Evolutionary conservation across 2,888 invertebrate genomes (phyloP), one percentile per base, ranked within the genome.

Genomic region (Danaus chrysippus): DNA sequence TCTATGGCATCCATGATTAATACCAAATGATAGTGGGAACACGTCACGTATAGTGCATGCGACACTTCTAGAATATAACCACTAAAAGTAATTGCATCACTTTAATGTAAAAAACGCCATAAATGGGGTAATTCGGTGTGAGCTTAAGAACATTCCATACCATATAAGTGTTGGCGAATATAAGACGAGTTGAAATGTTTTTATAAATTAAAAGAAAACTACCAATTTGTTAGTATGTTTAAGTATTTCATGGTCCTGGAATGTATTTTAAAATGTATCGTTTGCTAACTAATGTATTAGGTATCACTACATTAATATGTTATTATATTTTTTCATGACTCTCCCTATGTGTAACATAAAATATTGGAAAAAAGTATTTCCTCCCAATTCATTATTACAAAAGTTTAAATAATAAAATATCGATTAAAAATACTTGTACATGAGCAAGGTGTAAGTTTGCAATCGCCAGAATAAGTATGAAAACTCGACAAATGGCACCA

Each of bases 211-310:
- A 58, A 62, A 66, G 64, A 54, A 42, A 56, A 43, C 55, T 59
- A 46, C 41, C 41, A 55, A 58, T 19, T 56, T 63, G 17, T 34
- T 8, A 34, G 58, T 19, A 61, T 66, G 56, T 71, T 56, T n/a
- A 13, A 53, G 11, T 13, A 10, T 55, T 49, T 54, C 44, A 34
- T 3, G 1, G 23, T 12, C 9, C n/a, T 57, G 15, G 53, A 60
- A 69, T 70, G 56, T 57, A 53, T 34, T n/a, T 34, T 2, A 74
- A 75, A 72, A 85, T 84, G 82, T 78, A 72, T 67, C 73, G 74
- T 46, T 71, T 80, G 79, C 83, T 85, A 62, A 85, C 82, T 80
- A 60, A 57, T 19, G 54, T n/a, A 42, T 44, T 57, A 34, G 54
- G 54, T 12, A 42, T 57, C 54, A 42, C 34, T 46, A 23, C 13